Evolutionary conservation across 2,797 vertebrate genomes (phyloP).

Genomic region (Potorous gilbertii): DNA sequence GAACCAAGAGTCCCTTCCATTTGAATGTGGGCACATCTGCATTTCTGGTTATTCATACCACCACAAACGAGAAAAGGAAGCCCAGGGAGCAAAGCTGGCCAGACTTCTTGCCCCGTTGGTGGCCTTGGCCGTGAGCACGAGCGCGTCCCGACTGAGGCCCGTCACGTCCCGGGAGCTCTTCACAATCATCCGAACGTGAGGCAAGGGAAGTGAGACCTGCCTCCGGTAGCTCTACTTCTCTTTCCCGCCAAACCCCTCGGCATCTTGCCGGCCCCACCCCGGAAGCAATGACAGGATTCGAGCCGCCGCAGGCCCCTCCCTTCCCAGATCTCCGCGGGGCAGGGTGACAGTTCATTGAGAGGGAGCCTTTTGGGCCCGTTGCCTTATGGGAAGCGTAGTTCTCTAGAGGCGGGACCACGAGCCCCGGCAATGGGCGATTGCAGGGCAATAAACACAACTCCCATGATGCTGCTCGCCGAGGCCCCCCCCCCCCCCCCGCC

Average conservation of each 20-base stretch:
- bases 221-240: conserved; percentile 80
- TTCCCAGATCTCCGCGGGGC: conserved; percentile 6
- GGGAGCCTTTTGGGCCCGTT: not conserved
- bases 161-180: conserved; percentile 98
- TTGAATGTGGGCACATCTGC: not conserved
- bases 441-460: conserved; percentile 52
- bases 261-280: conserved; percentile 72
- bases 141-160: conserved; percentile 96
- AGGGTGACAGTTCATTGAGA: not conserved
- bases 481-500: too few species aligned
- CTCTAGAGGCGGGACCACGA: not conserved
- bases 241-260: conserved; percentile 70
- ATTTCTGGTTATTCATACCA: not conserved
- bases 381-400: conserved; percentile 70
- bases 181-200: conserved; percentile 96
- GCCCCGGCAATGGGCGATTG: not conserved
- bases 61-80: not conserved
- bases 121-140: conserved; percentile 96
- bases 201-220: conserved; percentile 91
- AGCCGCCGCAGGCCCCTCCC: conserved; percentile 13
- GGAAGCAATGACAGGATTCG: fast-evolving
- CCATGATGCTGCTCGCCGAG: conserved; percentile 51
- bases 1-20: not conserved
- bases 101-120: conserved; percentile 74
- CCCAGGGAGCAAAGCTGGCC: not conserved